phyloP scores from a whole-genome alignment of 2,113 vertebrate genomes.

The Hemicordylus capensis region DNA sequence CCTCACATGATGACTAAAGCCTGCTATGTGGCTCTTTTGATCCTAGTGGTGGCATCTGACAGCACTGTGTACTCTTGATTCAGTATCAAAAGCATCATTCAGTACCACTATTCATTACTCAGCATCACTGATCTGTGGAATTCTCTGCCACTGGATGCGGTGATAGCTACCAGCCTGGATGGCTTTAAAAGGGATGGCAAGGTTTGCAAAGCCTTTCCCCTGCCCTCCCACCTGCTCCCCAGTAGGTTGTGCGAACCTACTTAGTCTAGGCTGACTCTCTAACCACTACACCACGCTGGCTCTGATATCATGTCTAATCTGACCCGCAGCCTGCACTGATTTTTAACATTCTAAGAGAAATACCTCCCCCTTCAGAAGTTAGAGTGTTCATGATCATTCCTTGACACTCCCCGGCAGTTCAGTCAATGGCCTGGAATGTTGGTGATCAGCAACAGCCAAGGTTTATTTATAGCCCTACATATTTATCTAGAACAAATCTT shows the following conservation, averaged over 20 bases:
- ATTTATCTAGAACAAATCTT: not conserved
- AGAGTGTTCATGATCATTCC: not conserved
- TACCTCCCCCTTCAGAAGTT: not conserved
- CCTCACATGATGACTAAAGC: slow-evolving; percentile 29
- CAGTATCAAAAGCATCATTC: too few relatives aligned
- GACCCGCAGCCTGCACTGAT: not conserved
- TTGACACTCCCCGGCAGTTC: not conserved
- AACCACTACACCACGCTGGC: too few relatives aligned
- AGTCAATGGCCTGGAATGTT: not conserved
- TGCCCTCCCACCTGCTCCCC: too few relatives aligned
- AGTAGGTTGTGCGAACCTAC: too few relatives aligned
- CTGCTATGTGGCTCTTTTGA: not conserved
- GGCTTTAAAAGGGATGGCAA: too few relatives aligned
- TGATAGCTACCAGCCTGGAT: too few relatives aligned
- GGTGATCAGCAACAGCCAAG: not conserved
- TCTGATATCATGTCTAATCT: too few relatives aligned
- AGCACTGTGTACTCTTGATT: not conserved
- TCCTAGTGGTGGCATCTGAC: not conserved
- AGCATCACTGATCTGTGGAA: too few relatives aligned
- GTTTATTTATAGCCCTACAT: not conserved
- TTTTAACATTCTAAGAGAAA: not conserved
- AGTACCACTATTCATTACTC: too few relatives aligned
- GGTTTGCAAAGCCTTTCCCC: too few relatives aligned
- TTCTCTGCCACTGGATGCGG: too few relatives aligned
- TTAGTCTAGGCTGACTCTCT: too few relatives aligned